Evolutionary conservation across 2,888 invertebrate species (phyloP).

Genomic region (Dasypogon diadema): DNA sequence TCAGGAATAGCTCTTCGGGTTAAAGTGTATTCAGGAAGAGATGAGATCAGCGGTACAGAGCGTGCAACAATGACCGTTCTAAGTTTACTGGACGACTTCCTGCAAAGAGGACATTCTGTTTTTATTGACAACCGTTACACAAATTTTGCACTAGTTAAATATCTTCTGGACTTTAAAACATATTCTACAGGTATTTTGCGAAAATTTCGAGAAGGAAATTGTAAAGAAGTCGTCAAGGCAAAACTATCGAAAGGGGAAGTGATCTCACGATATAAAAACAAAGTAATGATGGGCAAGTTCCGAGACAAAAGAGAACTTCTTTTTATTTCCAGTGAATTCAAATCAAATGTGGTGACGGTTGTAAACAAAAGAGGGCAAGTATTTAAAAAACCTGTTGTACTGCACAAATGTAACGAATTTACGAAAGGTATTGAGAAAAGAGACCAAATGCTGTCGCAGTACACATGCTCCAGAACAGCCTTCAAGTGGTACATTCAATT

Average conservation of each 20-base stretch:
- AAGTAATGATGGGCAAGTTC: neutral
- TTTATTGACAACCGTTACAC: conserved; percentile 29
- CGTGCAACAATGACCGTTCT: neutral
- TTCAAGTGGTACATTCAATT: too few relatives aligned
- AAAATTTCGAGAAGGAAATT: conserved; percentile 34
- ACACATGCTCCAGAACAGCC: too few relatives aligned
- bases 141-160: conserved; percentile 10
- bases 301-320: conserved; percentile 19
- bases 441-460: too few relatives aligned
- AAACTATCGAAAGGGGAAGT: conserved; percentile 31
- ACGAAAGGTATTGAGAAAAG: neutral
- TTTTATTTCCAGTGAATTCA: conserved; percentile 34
- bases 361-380: too few relatives aligned
- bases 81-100: conserved; percentile 14
- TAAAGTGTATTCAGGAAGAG: conserved; percentile 32
- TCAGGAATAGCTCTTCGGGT: conserved; percentile 4
- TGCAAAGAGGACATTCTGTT: conserved; percentile 7
- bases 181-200: conserved; percentile 8
- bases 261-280: conserved; percentile 41
- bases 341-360: too few relatives aligned
- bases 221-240: neutral
- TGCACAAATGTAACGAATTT: neutral
- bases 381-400: too few relatives aligned
- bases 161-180: conserved; percentile 20
- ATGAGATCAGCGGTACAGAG: neutral